A percentile compares a stretch with the other conserved stretches of the same genome.
Conservation (phyloP, 2,888 invertebrate species). For the Dynastes tityus region DNA sequence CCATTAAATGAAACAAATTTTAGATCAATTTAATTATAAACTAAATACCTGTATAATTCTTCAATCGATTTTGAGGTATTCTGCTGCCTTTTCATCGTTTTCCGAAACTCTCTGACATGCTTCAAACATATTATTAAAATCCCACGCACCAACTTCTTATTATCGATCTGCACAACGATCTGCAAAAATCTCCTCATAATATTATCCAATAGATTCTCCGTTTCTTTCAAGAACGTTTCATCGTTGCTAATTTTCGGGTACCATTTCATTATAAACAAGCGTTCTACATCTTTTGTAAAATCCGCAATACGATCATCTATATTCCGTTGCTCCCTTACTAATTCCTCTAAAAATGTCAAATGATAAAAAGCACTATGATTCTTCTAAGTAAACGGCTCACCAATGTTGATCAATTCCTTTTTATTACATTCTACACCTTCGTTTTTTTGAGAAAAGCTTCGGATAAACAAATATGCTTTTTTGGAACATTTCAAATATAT, state of each 20-base stretch:
- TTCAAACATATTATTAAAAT: constrained; percentile 73
- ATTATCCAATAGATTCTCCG: constrained; percentile 68
- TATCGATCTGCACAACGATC: constrained; percentile 67
- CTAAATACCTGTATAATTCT: constrained; percentile 70
- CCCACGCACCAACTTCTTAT: constrained; percentile 68
- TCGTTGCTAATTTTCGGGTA: constrained; percentile 71
- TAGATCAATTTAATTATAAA: not conserved
- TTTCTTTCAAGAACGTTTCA: constrained; percentile 69
- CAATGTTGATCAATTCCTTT: not conserved
- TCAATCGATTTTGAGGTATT: constrained; percentile 71
- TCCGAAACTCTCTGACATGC: constrained; percentile 78
- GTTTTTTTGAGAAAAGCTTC: not conserved
- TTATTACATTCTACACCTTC: not conserved
- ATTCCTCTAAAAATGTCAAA: not conserved
- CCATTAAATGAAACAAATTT: not conserved
- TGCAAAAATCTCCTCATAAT: constrained; percentile 68
- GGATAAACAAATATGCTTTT: constrained; percentile 3
- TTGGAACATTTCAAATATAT: constrained; percentile 39
- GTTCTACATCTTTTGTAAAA: constrained; percentile 70
- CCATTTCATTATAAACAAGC: constrained; percentile 72
- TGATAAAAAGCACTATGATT: not conserved
- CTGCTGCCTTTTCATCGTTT: constrained; percentile 75
- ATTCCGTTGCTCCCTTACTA: constrained; percentile 25
- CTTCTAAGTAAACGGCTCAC: not conserved
- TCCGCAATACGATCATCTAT: constrained; percentile 62